Conservation (phyloP, 2,113 vertebrate species). For the Cavia aperea region DNA sequence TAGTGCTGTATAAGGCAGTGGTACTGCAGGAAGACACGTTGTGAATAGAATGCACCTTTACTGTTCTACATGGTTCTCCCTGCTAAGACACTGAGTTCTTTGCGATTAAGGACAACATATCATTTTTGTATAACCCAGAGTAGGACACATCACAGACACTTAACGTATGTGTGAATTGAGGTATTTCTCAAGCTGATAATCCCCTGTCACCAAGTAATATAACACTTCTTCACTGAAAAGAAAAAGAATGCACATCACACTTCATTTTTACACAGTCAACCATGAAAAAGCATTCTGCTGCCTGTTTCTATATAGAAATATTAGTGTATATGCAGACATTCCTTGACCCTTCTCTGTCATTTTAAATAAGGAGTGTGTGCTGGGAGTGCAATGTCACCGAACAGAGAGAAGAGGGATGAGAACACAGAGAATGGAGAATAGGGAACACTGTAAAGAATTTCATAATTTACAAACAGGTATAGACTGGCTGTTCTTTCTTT, state of each 20-base stretch:
- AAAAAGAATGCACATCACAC: not conserved
- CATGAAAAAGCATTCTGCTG: not conserved
- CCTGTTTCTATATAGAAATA: not conserved
- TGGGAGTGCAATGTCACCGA: not conserved
- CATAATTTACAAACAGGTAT: not conserved
- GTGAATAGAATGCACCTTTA: not conserved
- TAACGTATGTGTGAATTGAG: not conserved
- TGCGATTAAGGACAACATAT: not conserved
- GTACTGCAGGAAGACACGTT: too few relatives aligned
- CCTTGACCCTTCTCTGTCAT: not conserved
- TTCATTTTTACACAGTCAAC: not conserved
- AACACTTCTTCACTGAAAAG: not conserved
- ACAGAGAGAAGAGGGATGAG: not conserved
- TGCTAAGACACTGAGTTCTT: not conserved
- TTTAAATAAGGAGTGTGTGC: not conserved
- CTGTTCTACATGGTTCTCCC: not conserved
- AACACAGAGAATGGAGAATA: not conserved
- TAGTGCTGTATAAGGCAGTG: not conserved
- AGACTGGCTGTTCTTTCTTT: not conserved
- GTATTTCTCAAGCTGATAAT: not conserved
- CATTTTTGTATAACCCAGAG: not conserved
- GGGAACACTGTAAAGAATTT: not conserved
- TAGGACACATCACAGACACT: not conserved
- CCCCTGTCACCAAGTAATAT: not conserved
- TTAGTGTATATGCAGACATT: not conserved